Percentiles rank a stretch among this genome's conserved stretches.
Conservation (phyloP, 1,140 invertebrate genomes). For the Megalopta genalis region DNA sequence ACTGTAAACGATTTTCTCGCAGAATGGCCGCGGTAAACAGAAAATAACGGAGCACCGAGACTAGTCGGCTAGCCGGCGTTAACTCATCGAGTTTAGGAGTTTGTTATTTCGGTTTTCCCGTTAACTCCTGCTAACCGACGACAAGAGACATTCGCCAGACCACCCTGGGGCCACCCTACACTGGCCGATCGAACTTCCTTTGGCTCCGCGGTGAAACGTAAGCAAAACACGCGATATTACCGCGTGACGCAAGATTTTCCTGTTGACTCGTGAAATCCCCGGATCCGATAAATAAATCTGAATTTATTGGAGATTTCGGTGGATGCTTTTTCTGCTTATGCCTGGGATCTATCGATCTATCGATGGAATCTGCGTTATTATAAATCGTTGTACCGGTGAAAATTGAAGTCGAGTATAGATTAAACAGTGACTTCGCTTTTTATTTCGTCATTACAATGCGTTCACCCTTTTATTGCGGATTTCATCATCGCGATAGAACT, state of each 20-base stretch:
- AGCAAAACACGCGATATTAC: conserved; percentile 52
- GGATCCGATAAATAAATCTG: no score
- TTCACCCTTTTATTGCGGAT: no score
- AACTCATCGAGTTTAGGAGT: conserved; percentile 64
- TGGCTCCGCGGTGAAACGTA: conserved; percentile 52
- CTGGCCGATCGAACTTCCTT: conserved; percentile 45
- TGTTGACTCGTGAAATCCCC: neutral
- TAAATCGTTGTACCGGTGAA: neutral
- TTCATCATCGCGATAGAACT: no score
- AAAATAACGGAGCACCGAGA: conserved; percentile 58
- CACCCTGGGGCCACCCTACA: conserved; percentile 63
- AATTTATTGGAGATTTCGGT: no score
- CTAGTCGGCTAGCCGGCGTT: conserved; percentile 53
- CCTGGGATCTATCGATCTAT: neutral
- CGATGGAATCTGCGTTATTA: no score
- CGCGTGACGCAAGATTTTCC: conserved; percentile 47
- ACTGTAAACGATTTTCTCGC: conserved; percentile 34
- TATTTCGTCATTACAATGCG: neutral
- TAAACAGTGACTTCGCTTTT: neutral
- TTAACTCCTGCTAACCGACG: conserved; percentile 68
- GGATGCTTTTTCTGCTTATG: no score
- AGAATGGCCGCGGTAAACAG: conserved; percentile 48
- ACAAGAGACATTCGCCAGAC: conserved; percentile 78
- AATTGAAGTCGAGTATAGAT: neutral
- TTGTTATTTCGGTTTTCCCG: conserved; percentile 73